Base-by-base conservation (phyloP, 2,888 invertebrate species). In the Dyspetes luteomarginatus region DNA sequence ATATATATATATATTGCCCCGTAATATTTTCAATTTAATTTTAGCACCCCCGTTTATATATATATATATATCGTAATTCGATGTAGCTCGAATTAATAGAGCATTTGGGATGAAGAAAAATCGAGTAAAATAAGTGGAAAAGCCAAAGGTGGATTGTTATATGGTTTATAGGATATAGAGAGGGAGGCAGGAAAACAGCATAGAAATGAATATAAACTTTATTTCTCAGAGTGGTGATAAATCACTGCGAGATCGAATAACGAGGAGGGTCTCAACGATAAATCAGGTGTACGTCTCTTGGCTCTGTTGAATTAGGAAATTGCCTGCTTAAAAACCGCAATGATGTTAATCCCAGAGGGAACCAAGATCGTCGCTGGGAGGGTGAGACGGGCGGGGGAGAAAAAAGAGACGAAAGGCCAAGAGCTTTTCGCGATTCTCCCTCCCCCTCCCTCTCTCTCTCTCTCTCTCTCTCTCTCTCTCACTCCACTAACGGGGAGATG, bases 271-370 rank as follows among this genome's bases (percentile, higher is more conserved):
- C 82, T 67, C 65, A 62, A 71, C 81, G 67, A 84, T 81, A 83
- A 86, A 85, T 84, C 83, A 82, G 76, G 75, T 82, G 79, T 56
- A 52, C 83, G 82, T 82, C 83, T 82, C 71, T 69, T 78, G 73
- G 65, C 74, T 78, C 81, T 83, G 86, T 86, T 88, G 90, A 91
- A 91, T 91, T 91, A 91, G 91, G 90, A 90, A 90, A 91, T 91
- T 91, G 91, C 88, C 89, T 91, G 88, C 89, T 91, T 90, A 90
- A 91, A 91, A 91, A 90, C 88, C 90, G 89, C 91, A 90, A 88
- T 89, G 89, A 90, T 90, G 90, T 91, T 91, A 91, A 91, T 91
- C 89, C 81, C 89, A 78, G 80, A 75, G 72, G 82, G 78, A 83
- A 65, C 73, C 72, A 78, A 77, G 68, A 76, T 82, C 77, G 76